Conservation (phyloP, 2,797 vertebrate genomes). For the Microchirus variegatus region DNA sequence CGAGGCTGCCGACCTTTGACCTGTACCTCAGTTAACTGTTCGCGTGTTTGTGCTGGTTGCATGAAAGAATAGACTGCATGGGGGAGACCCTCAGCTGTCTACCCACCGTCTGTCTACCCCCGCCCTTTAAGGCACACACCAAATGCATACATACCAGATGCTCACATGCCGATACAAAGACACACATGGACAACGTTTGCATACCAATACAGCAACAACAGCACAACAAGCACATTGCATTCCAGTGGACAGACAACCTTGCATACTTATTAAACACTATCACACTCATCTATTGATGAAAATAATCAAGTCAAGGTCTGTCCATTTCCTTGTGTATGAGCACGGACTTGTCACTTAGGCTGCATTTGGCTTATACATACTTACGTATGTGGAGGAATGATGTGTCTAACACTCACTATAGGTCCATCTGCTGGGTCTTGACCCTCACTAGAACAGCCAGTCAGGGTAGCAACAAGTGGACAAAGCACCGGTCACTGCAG, state of each 20-base stretch:
- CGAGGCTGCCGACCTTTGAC: constrained; percentile 70
- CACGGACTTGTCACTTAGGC: background rate
- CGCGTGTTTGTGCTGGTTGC: constrained; percentile 34
- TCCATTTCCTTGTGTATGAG: background rate
- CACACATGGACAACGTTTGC: constrained; percentile 49
- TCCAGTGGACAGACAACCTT: constrained; percentile 25
- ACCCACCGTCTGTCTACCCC: constrained; percentile 43
- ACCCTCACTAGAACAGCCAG: constrained; percentile 63
- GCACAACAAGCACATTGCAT: constrained; percentile 1
- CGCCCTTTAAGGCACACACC: constrained; percentile 54
- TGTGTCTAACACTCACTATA: constrained; percentile 34
- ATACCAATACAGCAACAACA: constrained; percentile 55
- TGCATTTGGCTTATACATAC: constrained; percentile 23
- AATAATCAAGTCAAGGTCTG: constrained; percentile 1
- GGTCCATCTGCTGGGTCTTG: constrained; percentile 74
- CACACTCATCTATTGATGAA: background rate
- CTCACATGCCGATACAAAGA: constrained; percentile 64
- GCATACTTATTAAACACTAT: constrained; percentile 10
- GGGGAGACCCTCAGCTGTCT: constrained; percentile 55
- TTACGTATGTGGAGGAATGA: constrained; percentile 49
- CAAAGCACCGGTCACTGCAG: constrained; percentile 70
- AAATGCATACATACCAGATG: constrained; percentile 69
- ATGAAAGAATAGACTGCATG: constrained; percentile 35
- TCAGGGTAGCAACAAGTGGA: constrained; percentile 49
- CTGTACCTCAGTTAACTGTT: constrained; percentile 53